Base-by-base conservation (phyloP, 2,113 vertebrate species). In the Vimba vimba region DNA sequence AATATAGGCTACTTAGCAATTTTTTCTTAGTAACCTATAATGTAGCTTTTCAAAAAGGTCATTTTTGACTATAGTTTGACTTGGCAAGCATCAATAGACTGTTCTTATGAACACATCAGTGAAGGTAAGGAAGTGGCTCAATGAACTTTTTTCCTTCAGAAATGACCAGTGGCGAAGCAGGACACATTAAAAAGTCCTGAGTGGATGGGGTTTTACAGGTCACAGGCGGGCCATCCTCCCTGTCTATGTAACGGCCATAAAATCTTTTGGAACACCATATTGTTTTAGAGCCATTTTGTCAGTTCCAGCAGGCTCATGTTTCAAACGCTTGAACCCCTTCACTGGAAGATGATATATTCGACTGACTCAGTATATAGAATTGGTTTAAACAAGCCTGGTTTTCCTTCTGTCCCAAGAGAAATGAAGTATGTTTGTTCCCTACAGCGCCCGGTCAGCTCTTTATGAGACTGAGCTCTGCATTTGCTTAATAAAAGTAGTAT, bases 291-390 rank as follows among this genome's bases (percentile, higher is more conserved):
- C 43, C 50, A 52, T 68, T 88, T 86, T 87, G 75, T 85, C 82
- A 68, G 80, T 27, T 81, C 86, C 19, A 71, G 55, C 82, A 79
- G 81, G 82, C 77, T 91, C 81, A 15, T 87, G 85, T 90, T 92
- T 89, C 90, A 86, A 79, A 69, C 86, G 55, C 30, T 84, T 74
- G 68, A 62, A 75, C 57, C 0, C 21, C 13, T 80, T 88, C 19
- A 43, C 12, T 33, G 78, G 77, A 77, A 88, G 86, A 39, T 87
- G 76, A 64, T 33, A 5, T 25, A 85, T 57, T 57, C 17, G 64
- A 79, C 86, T 64, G 68, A 77, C 86, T 64, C 86, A 86, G 88
- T 84, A 19, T 87, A 86, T 91, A 73, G 69, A 90, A 89, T 90
- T 33, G 27, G 23, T 74, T 84, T 33, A 82, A 86, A 86, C 68